phyloP scores from a whole-genome alignment of 2,113 vertebrate species.

The Hydrochoerus hydrochaeris region DNA sequence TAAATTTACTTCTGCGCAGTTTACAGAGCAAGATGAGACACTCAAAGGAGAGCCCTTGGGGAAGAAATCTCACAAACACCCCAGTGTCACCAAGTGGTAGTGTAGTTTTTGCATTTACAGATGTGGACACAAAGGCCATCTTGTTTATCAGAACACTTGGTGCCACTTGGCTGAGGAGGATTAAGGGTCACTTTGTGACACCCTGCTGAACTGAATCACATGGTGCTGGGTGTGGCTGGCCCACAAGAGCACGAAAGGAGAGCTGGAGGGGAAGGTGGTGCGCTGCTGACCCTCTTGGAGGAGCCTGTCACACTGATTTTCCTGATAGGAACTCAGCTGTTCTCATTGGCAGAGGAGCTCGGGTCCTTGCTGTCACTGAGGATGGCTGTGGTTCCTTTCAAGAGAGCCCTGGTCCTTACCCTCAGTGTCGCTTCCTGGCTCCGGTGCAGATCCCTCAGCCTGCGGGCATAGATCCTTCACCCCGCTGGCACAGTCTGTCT shows the following conservation, averaged over 20 bases:
- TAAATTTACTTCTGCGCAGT: slow-evolving; percentile 57
- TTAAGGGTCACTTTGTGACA: not conserved
- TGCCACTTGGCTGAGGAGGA: not conserved
- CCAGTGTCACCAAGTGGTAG: not conserved
- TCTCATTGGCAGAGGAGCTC: not conserved
- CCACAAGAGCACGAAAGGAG: not conserved
- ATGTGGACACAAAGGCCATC: slow-evolving; percentile 1
- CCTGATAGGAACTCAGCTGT: not conserved
- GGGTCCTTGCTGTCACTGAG: not conserved
- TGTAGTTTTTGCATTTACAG: slow-evolving; percentile 21
- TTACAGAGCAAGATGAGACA: not conserved
- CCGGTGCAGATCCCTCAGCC: not conserved
- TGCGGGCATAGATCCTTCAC: not conserved
- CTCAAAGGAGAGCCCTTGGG: not conserved
- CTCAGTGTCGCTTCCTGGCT: not conserved
- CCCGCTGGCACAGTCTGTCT: not conserved
- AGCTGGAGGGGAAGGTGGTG: not conserved
- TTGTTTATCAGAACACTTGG: not conserved
- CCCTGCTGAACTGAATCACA: not conserved
- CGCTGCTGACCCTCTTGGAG: not conserved
- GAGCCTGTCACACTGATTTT: not conserved
- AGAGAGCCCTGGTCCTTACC: not conserved
- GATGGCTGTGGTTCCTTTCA: not conserved
- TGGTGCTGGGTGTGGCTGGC: not conserved
- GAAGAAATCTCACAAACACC: not conserved